A percentile compares a stretch with the other conserved stretches of the same genome.
phyloP scores from a whole-genome alignment of 2,888 invertebrate species.

The Lysandra bellargus region DNA sequence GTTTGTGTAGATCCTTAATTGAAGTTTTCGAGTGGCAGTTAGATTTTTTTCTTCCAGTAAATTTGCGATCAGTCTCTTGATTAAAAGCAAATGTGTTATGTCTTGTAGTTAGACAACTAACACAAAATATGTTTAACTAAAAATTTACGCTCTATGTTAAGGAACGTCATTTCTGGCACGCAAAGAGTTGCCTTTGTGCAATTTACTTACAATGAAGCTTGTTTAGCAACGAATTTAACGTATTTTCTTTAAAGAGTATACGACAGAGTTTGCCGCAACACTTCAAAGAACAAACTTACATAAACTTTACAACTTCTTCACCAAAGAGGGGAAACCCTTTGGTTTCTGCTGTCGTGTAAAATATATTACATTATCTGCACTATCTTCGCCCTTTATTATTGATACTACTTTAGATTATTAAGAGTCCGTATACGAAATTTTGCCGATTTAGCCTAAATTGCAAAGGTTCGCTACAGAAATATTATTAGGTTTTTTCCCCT shows the following conservation, averaged over 20 bases:
- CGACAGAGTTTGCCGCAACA: background rate
- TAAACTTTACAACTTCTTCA: background rate
- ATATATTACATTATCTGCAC: background rate
- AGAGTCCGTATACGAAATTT: too few species aligned
- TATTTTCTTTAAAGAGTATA: conserved; percentile 5
- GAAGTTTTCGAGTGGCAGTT: too few species aligned
- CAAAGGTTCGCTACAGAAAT: too few species aligned
- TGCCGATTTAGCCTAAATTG: too few species aligned
- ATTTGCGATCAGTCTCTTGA: too few species aligned
- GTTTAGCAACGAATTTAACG: background rate
- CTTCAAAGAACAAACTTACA: conserved; percentile 4
- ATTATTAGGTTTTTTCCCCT: too few species aligned
- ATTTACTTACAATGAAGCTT: background rate
- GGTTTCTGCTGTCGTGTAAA: background rate
- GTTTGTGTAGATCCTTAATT: too few species aligned
- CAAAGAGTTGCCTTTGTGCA: background rate
- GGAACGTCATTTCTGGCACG: background rate
- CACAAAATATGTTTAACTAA: background rate
- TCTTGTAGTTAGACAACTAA: too few species aligned
- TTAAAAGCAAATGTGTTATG: too few species aligned
- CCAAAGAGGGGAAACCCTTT: background rate
- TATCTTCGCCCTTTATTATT: background rate
- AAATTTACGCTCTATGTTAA: background rate
- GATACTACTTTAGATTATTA: too few species aligned
- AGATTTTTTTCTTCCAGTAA: too few species aligned